Percentiles rank a stretch among this genome's conserved stretches.
phyloP scores from a whole-genome alignment of 92 coral and sea anemone species.

The Epizoanthus illoricatus region DNA sequence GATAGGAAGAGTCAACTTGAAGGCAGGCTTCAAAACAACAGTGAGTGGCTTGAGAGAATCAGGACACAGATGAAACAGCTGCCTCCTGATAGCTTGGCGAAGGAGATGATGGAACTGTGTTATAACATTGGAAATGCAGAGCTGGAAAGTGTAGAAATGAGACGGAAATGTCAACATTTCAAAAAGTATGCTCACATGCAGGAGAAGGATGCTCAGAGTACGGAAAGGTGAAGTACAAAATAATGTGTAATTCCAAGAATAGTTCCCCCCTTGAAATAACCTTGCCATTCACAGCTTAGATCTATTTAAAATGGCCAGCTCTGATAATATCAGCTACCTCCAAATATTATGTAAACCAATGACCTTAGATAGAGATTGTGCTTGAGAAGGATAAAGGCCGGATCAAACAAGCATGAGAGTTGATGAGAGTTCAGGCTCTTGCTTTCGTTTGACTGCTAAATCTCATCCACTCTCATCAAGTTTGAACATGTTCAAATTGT shows the following conservation, averaged over 20 bases:
- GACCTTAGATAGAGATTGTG: too few relatives aligned
- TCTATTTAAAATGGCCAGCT: background rate
- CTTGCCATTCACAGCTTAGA: too few relatives aligned
- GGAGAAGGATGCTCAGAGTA: conserved; percentile 72
- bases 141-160: conserved; percentile 66
- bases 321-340: conserved; percentile 4
- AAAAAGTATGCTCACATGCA: conserved; percentile 68
- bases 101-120: conserved; percentile 45
- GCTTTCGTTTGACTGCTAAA: too few relatives aligned
- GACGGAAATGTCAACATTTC: conserved; percentile 83
- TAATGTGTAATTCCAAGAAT: background rate
- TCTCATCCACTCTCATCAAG: too few relatives aligned
- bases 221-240: conserved; percentile 69
- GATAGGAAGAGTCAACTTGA: conserved; percentile 64
- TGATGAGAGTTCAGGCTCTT: too few relatives aligned
- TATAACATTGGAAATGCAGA: conserved; percentile 52
- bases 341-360: background rate
- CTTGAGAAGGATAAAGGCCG: too few relatives aligned
- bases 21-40: conserved; percentile 64
- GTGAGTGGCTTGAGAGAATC: conserved; percentile 68
- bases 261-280: too few relatives aligned
- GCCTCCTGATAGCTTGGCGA: conserved; percentile 43
- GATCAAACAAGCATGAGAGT: too few relatives aligned
- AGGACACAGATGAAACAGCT: conserved; percentile 60
- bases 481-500: too few relatives aligned